Conservation (phyloP, 2,888 invertebrate species). For the Sphaerolaimus hirsutus region DNA sequence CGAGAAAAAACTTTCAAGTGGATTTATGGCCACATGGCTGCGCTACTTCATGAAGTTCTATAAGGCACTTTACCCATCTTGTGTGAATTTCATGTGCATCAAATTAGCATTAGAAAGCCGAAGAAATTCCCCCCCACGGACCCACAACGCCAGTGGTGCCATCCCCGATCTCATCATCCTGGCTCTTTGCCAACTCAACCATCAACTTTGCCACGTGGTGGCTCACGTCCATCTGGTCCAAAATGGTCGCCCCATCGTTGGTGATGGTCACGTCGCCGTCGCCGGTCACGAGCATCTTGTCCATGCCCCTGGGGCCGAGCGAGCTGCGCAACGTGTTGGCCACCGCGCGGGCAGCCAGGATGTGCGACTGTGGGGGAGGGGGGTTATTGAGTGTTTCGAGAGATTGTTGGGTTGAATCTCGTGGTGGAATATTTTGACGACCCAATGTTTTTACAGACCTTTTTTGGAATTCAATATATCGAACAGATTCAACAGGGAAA, state of each 20-base stretch:
- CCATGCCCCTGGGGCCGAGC: conserved; percentile 81
- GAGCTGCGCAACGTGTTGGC: conserved; percentile 69
- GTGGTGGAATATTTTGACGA: too few species aligned
- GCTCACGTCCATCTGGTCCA: conserved; percentile 94
- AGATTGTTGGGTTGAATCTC: too few species aligned
- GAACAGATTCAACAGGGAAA: conserved; percentile 26
- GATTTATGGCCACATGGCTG: too few species aligned
- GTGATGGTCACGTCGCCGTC: conserved; percentile 94
- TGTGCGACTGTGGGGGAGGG: conserved; percentile 97
- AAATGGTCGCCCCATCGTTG: conserved; percentile 96
- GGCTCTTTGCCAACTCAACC: conserved; percentile 34
- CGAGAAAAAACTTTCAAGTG: too few species aligned
- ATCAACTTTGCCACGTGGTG: conserved; percentile 91
- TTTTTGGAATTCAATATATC: too few species aligned
- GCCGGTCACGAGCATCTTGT: conserved; percentile 66
- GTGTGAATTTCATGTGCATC: too few species aligned
- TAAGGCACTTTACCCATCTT: too few species aligned
- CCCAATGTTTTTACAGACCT: too few species aligned
- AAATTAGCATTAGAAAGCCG: background rate
- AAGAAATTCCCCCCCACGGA: conserved; percentile 17
- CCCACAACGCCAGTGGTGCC: conserved; percentile 93
- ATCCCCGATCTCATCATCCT: conserved; percentile 97
- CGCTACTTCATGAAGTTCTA: too few species aligned
- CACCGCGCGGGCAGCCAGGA: conserved; percentile 78
- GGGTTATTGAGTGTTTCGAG: too few species aligned